A percentile compares a stretch with the other conserved stretches of the same genome.
These are phyloP conservation scores for Alligator mississippiensis DNA, from an alignment of 2,113 vertebrate species.

Conservation along the genomic window DNA sequence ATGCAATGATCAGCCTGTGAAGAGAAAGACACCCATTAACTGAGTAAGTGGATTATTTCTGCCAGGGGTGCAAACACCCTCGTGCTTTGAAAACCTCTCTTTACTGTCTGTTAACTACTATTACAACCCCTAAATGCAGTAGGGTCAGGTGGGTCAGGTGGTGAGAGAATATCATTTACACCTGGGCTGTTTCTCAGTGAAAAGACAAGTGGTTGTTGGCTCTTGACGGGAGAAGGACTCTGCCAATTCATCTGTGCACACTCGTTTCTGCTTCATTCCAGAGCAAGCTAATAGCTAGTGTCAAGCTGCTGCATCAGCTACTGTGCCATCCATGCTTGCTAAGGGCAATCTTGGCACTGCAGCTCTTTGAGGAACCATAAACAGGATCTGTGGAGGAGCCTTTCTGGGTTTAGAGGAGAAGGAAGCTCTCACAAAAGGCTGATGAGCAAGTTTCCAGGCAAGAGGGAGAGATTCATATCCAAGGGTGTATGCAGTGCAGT, in stretches of 20 bases:
- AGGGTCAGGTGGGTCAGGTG: not conserved
- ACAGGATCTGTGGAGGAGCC: not conserved
- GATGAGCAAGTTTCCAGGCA: not conserved
- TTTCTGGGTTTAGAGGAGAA: not conserved
- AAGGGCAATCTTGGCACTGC: not conserved
- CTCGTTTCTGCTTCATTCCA: not conserved
- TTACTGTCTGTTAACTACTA: not conserved
- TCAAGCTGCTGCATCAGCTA: not conserved
- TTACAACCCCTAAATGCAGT: not conserved
- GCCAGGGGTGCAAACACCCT: not conserved
- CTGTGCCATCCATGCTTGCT: not conserved
- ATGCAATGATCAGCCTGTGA: not conserved
- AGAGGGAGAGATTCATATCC: not conserved
- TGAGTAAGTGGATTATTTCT: not conserved
- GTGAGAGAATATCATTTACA: not conserved
- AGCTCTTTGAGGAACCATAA: not conserved
- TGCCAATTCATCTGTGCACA: not conserved
- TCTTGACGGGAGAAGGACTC: not conserved
- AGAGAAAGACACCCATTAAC: slow-evolving; percentile 3
- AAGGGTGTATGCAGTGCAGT: not conserved
- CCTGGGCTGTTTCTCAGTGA: slow-evolving; percentile 1
- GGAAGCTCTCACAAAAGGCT: not conserved
- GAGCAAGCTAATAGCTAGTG: not conserved
- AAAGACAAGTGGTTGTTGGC: not conserved
- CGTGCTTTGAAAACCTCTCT: not conserved